These are phyloP conservation scores for Dicrostonyx torquatus DNA, from an alignment of 2,797 vertebrate genomes.

Conservation along the genomic window DNA sequence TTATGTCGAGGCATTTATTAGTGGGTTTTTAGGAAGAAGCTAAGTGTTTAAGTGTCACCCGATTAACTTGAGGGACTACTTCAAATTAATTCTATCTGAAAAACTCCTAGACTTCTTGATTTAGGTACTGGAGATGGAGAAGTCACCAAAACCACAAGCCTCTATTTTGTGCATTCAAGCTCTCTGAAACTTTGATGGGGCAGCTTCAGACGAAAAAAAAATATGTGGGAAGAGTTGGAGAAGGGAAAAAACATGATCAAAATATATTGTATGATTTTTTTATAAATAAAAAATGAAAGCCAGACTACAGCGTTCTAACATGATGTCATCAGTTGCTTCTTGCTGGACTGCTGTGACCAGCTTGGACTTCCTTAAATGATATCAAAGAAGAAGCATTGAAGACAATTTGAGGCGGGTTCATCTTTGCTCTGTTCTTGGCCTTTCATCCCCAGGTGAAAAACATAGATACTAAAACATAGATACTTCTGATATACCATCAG, in stretches of 20 bases:
- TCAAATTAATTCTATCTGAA: constrained; percentile 92
- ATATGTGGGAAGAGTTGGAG: constrained; percentile 72
- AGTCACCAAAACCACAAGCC: constrained; percentile 94
- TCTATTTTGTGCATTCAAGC: constrained; percentile 95
- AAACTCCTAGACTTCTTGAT: constrained; percentile 91
- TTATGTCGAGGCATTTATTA: constrained; percentile 97
- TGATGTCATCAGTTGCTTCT: constrained; percentile 96
- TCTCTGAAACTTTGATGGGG: constrained; percentile 96
- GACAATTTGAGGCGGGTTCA: constrained; percentile 91
- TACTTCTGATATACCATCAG: constrained; percentile 92
- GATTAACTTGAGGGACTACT: constrained; percentile 95
- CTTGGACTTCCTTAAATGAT: constrained; percentile 91
- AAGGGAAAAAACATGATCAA: neutral
- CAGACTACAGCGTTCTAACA: constrained; percentile 93
- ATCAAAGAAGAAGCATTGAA: constrained; percentile 91
- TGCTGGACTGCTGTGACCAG: constrained; percentile 95
- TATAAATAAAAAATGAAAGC: constrained; percentile 88
- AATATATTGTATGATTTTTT: neutral
- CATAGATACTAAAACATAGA: constrained; percentile 94
- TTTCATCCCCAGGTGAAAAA: constrained; percentile 96
- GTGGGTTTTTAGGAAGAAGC: constrained; percentile 95
- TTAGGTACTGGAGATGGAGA: constrained; percentile 96
- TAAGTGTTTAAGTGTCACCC: constrained; percentile 97
- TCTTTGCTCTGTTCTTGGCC: constrained; percentile 94
- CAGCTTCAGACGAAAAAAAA: constrained; percentile 92